These are phyloP conservation scores for Pollicipes pollicipes DNA, from an alignment of 1,140 invertebrate genomes.

Conservation along the genomic window DNA sequence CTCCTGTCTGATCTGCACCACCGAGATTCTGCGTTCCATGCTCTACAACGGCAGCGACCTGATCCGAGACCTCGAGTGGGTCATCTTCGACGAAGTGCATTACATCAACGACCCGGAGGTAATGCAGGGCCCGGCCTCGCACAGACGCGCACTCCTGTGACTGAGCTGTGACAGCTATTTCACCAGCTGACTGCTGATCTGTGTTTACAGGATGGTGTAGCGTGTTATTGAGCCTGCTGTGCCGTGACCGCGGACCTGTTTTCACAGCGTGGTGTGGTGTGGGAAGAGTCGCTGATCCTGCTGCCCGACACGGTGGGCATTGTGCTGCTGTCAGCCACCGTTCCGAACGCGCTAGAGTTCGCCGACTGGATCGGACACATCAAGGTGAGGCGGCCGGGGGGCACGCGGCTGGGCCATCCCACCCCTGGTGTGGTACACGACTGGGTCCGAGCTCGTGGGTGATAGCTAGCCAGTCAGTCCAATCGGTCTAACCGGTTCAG, in stretches of 20 bases:
- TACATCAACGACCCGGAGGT: constrained; percentile 90
- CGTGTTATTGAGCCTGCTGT: neutral
- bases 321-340: constrained; percentile 93
- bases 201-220: neutral
- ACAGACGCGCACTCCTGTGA: too few relatives aligned
- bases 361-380: constrained; percentile 85
- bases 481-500: constrained; percentile 5
- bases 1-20: constrained; percentile 80
- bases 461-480: too few relatives aligned
- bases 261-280: constrained; percentile 73
- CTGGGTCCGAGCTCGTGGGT: constrained; percentile 4
- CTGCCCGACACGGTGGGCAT: constrained; percentile 88
- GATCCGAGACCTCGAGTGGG: constrained; percentile 90
- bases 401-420: neutral
- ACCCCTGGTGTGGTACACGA: constrained; percentile 12
- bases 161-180: too few relatives aligned
- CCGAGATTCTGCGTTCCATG: constrained; percentile 52
- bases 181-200: neutral
- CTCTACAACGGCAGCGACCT: constrained; percentile 88
- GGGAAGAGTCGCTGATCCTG: constrained; percentile 98
- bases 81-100: constrained; percentile 99
- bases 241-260: neutral
- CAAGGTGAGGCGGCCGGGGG: constrained; percentile 7
- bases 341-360: constrained; percentile 90
- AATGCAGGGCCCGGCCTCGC: too few relatives aligned